Evolutionary conservation across 2,888 invertebrate genomes (phyloP), one percentile per base, ranked within the genome.

Genomic region (Chrysopilus asiliformis): DNA sequence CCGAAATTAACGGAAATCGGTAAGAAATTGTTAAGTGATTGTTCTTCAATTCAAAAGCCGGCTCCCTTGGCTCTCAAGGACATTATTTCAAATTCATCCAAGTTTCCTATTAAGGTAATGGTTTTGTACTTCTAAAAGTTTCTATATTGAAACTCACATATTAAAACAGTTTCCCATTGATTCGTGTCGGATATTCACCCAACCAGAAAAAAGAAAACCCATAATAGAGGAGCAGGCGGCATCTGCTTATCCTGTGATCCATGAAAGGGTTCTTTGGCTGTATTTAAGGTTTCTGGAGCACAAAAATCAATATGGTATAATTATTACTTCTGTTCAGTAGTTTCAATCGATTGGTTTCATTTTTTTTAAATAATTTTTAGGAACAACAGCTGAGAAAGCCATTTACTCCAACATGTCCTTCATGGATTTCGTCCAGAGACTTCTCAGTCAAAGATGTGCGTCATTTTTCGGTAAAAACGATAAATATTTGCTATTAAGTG

Each of bases 211-310:
- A 9, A 52, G 55, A 2, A 45, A 50, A 39, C 39, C 32, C 1
- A 7, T 36, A 12, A 59, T 64, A 32, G 44, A 50, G 18, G 32
- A 53, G 31, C 57, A 64, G 46, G 53, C 57, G 7, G 60, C 62
- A 2, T 76, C 77, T 0, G 72, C 69, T 1, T 80, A 80, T 53
- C 79, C 80, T 1, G 43, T 80, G 3, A 65, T 80, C 42, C 80
- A 80, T 46, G 79, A 79, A 51, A 66, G 74, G 32, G 72, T 72
- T 8, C 43, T 80, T 3, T 57, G 68, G 2, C 56, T 80, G 3
- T 74, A 74, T 53, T 68, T 74, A 5, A 66, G 68, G 40, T 80
- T 77, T 56, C 60, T 80, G 34, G 69, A 74, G 41, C 71, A 75
- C 50, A 79, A 79, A 56, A 43, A 45, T 12, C 39, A 48, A 38